Percentiles rank a stretch among this genome's conserved stretches.
Conservation (phyloP, 2,797 vertebrate species). For the Astyanax mexicanus region DNA sequence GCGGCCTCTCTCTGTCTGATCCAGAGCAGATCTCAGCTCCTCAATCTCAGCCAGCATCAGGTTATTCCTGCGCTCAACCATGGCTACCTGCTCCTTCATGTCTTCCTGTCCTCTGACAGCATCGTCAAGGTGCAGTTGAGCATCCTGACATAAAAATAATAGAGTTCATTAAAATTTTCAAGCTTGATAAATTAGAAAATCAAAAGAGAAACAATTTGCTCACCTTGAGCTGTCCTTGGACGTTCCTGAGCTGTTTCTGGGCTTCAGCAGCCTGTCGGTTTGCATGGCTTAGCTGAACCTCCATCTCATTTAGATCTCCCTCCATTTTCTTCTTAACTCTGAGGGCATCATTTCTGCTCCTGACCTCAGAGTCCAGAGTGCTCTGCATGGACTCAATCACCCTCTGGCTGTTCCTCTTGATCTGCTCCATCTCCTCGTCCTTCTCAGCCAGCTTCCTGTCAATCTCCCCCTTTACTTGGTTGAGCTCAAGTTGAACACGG, state of each 20-base stretch:
- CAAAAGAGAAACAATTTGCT: too few relatives aligned
- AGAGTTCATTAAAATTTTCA: too few relatives aligned
- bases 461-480: neutral
- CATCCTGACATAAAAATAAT: neutral
- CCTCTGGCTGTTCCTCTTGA: neutral
- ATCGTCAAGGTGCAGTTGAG: neutral
- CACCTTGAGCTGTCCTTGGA: neutral
- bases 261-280: neutral
- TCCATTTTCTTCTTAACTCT: constrained; percentile 80
- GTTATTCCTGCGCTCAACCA: constrained; percentile 85
- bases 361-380: neutral
- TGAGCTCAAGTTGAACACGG: constrained; percentile 30
- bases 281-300: neutral
- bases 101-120: constrained; percentile 83
- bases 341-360: constrained; percentile 78
- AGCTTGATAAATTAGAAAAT: too few relatives aligned
- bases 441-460: constrained; percentile 73
- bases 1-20: constrained; percentile 85
- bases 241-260: neutral
- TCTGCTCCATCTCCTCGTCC: constrained; percentile 81
- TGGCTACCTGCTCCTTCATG: constrained; percentile 88
- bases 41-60: constrained; percentile 88
- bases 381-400: neutral
- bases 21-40: constrained; percentile 84
- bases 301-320: neutral